These are phyloP conservation scores for Pelodiscus sinensis DNA, from an alignment of 2,113 vertebrate species.

Conservation along the genomic window DNA sequence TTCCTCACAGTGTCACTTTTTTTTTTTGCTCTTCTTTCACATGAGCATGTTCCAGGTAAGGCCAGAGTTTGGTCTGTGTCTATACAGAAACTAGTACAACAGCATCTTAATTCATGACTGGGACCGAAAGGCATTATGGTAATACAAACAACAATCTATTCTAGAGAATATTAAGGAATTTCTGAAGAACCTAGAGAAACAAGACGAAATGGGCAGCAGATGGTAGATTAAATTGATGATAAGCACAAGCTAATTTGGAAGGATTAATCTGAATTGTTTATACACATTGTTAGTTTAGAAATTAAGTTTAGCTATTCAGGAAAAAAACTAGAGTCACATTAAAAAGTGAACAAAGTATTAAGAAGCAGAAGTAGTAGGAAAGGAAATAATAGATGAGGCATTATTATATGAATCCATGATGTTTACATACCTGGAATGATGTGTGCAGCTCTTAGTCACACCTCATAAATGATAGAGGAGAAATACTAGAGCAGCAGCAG, in stretches of 20 bases:
- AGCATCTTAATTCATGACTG: not conserved
- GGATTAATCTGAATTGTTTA: not conserved
- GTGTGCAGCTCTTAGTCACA: not conserved
- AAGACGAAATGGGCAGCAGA: fast-evolving
- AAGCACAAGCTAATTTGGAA: not conserved
- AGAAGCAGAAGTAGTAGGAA: not conserved
- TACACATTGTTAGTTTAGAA: not conserved
- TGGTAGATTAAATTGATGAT: not conserved
- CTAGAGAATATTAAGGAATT: not conserved
- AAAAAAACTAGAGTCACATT: not conserved
- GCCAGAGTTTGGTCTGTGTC: not conserved
- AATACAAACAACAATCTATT: not conserved
- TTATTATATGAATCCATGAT: not conserved
- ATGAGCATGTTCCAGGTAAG: not conserved
- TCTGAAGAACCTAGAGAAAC: not conserved
- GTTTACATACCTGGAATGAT: conserved; percentile 2
- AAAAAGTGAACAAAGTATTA: not conserved
- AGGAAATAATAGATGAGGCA: not conserved
- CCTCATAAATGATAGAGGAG: not conserved
- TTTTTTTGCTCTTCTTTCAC: not conserved
- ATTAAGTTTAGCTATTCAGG: not conserved
- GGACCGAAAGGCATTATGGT: not conserved
- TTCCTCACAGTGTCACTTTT: not conserved
- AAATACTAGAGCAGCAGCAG: not conserved
- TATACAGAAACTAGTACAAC: not conserved